Evolutionary conservation across 2,888 invertebrate genomes (phyloP).

Genomic region (Zeuzera pyrina): DNA sequence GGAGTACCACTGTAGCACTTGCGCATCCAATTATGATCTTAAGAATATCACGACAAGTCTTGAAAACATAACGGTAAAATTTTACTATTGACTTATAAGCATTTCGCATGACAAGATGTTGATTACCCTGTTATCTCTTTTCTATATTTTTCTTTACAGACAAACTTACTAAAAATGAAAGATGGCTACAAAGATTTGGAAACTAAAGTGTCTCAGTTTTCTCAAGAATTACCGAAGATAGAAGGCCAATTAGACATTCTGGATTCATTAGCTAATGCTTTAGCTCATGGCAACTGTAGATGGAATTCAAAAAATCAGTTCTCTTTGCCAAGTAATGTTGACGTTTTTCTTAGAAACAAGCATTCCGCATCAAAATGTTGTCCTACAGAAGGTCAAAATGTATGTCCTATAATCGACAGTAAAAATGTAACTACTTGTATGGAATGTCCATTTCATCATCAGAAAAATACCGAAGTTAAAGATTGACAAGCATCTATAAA

Average conservation of each 20-base stretch:
- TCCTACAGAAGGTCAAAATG: too few relatives aligned
- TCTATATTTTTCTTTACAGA: conserved; percentile 30
- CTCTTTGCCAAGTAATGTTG: too few relatives aligned
- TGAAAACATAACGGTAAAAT: conserved; percentile 41
- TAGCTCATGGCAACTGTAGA: conserved; percentile 25
- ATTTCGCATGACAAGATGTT: conserved; percentile 1
- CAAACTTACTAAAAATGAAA: conserved; percentile 35
- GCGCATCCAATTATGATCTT: conserved; percentile 30
- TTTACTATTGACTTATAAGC: conserved; percentile 2
- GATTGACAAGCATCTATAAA: too few relatives aligned
- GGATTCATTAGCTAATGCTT: conserved; percentile 34
- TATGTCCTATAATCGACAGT: too few relatives aligned
- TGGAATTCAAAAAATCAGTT: too few relatives aligned
- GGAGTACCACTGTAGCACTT: conserved; percentile 40
- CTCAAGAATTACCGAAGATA: conserved; percentile 45
- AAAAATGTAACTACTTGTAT: too few relatives aligned
- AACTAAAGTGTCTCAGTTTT: conserved; percentile 32
- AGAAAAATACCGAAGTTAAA: too few relatives aligned
- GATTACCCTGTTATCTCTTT: not conserved
- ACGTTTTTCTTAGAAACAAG: too few relatives aligned
- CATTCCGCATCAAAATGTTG: too few relatives aligned
- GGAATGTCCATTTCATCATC: too few relatives aligned
- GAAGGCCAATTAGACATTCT: conserved; percentile 50
- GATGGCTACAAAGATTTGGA: conserved; percentile 41
- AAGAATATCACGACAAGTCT: conserved; percentile 37